Base-by-base conservation (phyloP, 2,797 vertebrate species). In the Anabas testudineus region DNA sequence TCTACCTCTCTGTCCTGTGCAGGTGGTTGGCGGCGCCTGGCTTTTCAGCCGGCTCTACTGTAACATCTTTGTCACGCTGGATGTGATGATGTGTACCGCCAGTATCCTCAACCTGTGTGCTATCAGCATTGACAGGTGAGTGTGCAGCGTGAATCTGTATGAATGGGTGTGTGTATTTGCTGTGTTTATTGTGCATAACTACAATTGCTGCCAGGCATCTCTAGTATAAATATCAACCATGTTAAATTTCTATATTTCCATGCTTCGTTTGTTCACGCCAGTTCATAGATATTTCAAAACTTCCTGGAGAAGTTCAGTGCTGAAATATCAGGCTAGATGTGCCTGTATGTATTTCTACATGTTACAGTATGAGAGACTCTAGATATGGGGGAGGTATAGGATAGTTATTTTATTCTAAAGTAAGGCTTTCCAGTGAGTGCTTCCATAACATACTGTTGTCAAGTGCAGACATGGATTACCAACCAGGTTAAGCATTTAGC, bases 51-150 rank as follows among this genome's bases (percentile, higher is more conserved):
- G 96, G 3, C 64, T 97, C 66, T 97, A 95, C 84, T 99, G 97
- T 1, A 95, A 98, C 86, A 84, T 99, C 82, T 98, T 99, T 15
- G 96, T 98, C 90, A 97, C 96, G 70, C 91, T 98, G 92, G 96
- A 98, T 78, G 97, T 99, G 64, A 98, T 99, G 97, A 98, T 99
- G 97, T 99, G 97, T 89, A 98, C 97, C 2, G 97, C 97, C 90
- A 98, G 97, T 91, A 99, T 99, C 90, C 95, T 99, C 87, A 99
- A 99, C 91, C 94, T 99, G 88, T 99, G 97, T 48, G 97, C 97
- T 55, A 99, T 99, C 94, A 98, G 97, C 92, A 97, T 99, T 60
- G 97, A 99, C 95, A 98, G 97, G 97, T 98, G 94, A 89, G 89
- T 78, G 74, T 24, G 22, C 24, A n/a, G 22, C 18, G 21, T 32